A percentile compares a stretch with the other conserved stretches of the same genome.
These are phyloP conservation scores for Coranthus polyacanthus DNA, from an alignment of 2,797 vertebrate genomes.

Conservation along the genomic window DNA sequence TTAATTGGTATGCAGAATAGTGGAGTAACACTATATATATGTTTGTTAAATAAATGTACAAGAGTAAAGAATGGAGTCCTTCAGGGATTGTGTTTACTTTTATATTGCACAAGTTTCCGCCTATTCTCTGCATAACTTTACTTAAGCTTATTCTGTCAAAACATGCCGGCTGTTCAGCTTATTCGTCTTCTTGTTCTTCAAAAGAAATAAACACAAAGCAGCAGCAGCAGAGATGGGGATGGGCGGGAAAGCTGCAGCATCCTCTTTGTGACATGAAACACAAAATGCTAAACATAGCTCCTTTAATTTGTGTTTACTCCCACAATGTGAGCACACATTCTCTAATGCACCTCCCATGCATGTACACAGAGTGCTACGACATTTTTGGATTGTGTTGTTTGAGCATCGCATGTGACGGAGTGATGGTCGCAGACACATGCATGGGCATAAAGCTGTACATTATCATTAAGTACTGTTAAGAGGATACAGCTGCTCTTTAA, in stretches of 20 bases:
- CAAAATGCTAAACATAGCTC: constrained; percentile 20
- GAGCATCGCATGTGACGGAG: background rate
- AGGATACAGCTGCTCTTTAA: too few relatives aligned
- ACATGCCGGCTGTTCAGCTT: constrained; percentile 10
- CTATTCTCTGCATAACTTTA: background rate
- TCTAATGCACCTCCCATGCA: background rate
- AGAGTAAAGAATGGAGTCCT: background rate
- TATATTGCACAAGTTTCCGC: constrained; percentile 9
- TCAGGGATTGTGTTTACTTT: background rate
- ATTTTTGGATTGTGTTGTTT: background rate
- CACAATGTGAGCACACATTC: background rate
- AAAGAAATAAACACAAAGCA: constrained; percentile 8
- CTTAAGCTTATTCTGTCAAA: constrained; percentile 21
- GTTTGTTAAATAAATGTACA: background rate
- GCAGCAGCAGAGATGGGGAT: background rate
- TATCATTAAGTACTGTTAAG: too few relatives aligned
- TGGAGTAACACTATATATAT: too few relatives aligned
- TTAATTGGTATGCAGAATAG: too few relatives aligned
- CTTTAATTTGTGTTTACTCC: constrained; percentile 37
- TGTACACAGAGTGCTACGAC: background rate
- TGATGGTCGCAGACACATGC: too few relatives aligned
- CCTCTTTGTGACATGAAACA: constrained; percentile 1
- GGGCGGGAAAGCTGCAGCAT: background rate
- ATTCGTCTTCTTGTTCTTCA: constrained; percentile 16
- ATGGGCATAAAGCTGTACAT: too few relatives aligned